These are phyloP conservation scores for Phocides pigmalion DNA, from an alignment of 1,140 invertebrate genomes.

Conservation along the genomic window DNA sequence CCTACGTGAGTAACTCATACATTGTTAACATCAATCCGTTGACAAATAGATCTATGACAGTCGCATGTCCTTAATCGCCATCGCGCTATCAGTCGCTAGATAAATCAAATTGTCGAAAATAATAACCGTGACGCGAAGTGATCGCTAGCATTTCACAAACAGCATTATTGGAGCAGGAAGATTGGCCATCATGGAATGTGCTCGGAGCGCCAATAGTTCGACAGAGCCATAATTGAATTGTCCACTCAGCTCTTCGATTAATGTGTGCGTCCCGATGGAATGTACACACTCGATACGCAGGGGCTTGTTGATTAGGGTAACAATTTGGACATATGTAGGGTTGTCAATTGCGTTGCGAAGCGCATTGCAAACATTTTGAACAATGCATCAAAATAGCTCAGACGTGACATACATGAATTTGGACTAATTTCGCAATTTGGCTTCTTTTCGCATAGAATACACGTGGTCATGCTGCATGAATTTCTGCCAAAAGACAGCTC, in stretches of 20 bases:
- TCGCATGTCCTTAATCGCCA: slow-evolving; percentile 6
- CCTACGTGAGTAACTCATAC: slow-evolving; percentile 13
- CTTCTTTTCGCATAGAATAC: background rate
- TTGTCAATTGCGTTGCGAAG: background rate
- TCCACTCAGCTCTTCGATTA: slow-evolving; percentile 18
- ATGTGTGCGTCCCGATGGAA: slow-evolving; percentile 3
- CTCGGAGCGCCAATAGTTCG: slow-evolving; percentile 18
- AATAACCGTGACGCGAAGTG: slow-evolving; percentile 13
- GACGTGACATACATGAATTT: background rate
- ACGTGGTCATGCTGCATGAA: background rate
- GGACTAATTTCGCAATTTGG: background rate
- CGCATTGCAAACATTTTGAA: background rate
- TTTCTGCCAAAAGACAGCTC: background rate
- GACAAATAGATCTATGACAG: slow-evolving; percentile 7
- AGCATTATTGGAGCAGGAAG: background rate
- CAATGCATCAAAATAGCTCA: background rate
- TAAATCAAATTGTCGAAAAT: slow-evolving; percentile 23
- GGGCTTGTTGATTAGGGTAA: background rate
- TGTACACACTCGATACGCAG: background rate
- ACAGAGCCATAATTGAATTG: slow-evolving; percentile 32
- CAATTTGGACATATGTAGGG: background rate
- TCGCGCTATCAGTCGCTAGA: slow-evolving; percentile 13
- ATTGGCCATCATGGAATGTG: slow-evolving; percentile 11
- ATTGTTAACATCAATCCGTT: background rate
- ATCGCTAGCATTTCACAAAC: slow-evolving; percentile 7